Base-by-base conservation (phyloP, 2,888 invertebrate genomes). In the Noctua comes region DNA sequence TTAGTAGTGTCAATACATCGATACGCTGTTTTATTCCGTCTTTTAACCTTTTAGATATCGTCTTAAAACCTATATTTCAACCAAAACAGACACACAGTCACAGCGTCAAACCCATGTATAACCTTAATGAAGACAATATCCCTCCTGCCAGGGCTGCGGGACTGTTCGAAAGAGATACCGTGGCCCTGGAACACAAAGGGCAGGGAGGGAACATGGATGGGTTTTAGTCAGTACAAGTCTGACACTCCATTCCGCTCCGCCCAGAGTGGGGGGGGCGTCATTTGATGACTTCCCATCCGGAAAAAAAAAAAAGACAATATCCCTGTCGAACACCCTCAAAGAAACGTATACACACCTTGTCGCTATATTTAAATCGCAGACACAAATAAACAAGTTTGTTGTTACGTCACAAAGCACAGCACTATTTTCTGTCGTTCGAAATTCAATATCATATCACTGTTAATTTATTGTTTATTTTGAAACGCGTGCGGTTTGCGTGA, bases 401-500 rank as follows among this genome's bases (percentile, higher is more conserved):
- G 73, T 73, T 80, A 74, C 71, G 77, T 84, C 87, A 89, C 88
- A 75, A 62, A 74, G 46, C 82, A 86, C 86, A 76, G 21, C 82
- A 85, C 84, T 78, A 69, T 48, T 68, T 78, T 54, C 70, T 72
- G 57, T 78, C 62, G 48, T 68, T 84, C 40, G 40, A 80, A 76
- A 73, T 70, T 73, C 27, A 71, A 84, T 88, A 83, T 85, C 76
- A 74, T 87, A 77, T 83, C 85, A 88, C 85, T 87, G 40, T 75
- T 86, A 72, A 69, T 77, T 82, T 84, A 73, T 84, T 59, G 48
- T 74, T 80, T 51, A 68, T 79, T 76, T 79, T 43, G 72, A 76
- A 75, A 70, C 76, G 78, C 93, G 93, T 91, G 91, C 86, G 87
- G 66, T 57, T 87, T 24, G 66, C 77, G 31, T 88, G 73, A 73